Evolutionary conservation across 2,888 invertebrate species (phyloP), one percentile per base, ranked within the genome.

Genomic region (Protonemura montana): DNA sequence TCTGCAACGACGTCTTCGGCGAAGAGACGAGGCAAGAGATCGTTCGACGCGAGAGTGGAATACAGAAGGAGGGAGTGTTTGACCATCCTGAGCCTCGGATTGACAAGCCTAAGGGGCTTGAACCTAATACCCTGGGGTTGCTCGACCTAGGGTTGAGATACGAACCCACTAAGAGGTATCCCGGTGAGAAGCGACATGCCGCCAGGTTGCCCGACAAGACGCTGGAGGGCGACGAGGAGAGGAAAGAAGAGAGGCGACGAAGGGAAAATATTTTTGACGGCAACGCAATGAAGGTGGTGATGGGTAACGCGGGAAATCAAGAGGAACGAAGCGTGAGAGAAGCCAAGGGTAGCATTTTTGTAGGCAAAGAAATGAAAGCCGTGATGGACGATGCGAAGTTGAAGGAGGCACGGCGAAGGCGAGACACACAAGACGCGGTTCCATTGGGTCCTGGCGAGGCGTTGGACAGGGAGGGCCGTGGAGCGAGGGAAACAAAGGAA

Each of bases 21-120:
- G 86, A 25, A 77, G 86, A 25, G 77, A 25, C 30, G 7, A 42
- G 88, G 16, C 87, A 87, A 0, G 76, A 35, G 13, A 10, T 86
- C 26, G 41, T 78, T 6, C 85, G 85, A 26, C 86, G 85, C 7
- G 84, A 83, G n/a, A 35, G 77, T 26, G 35, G 85, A n/a, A 41
- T 88, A 16, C 86, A 86, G 29, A 84, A 81, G 0, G 86, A 88
- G 85, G 87, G 87, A 0, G 80, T 30, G 25, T 77, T 87, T 41
- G 35, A 35, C 35, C 35, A n/a, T n/a, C n/a, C 35, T 6, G 5
- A 35, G 35, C 35, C 35, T 3, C 35, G 5, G 35, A 35, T 35
- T 3, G 85, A 77, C 41, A 41, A 86, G 26, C 82, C 35, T 10
- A 6, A 3, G 35, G 35, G 10, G 5, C 35, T 10, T 3, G 35